phyloP scores from a whole-genome alignment of 2,113 vertebrate species.

The Scatophagus argus region DNA sequence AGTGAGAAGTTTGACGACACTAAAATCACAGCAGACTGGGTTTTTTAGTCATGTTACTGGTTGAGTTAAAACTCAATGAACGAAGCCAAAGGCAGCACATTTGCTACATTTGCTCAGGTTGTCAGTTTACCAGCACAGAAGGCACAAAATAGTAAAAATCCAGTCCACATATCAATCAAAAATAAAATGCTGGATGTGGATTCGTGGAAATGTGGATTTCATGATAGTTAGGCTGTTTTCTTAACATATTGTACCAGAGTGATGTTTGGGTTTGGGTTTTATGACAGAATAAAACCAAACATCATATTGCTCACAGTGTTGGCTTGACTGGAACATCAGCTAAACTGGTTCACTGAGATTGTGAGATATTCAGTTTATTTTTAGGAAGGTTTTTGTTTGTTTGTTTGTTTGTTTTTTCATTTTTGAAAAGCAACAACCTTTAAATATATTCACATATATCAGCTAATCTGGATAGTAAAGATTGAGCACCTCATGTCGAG shows the following conservation, averaged over 20 bases:
- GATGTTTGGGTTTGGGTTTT: no score
- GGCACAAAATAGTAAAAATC: not conserved
- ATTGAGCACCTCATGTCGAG: not conserved
- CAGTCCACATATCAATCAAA: not conserved
- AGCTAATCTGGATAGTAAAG: not conserved
- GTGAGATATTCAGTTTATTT: not conserved
- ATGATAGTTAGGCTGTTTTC: not conserved
- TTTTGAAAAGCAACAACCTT: not conserved
- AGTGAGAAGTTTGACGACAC: not conserved
- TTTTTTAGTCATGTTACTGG: not conserved
- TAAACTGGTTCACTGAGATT: not conserved
- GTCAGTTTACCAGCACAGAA: not conserved
- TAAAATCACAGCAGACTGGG: constrained; percentile 2
- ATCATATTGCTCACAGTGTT: no score
- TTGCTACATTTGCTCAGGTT: no score
- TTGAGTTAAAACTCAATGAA: not conserved
- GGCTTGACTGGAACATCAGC: not conserved
- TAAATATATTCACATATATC: not conserved
- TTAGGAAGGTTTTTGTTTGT: no score
- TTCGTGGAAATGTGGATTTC: not conserved
- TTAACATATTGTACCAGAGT: no score
- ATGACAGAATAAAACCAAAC: no score
- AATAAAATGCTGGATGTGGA: no score
- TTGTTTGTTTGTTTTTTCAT: not conserved
- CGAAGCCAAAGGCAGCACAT: not conserved